Evolutionary conservation across 1,140 invertebrate genomes (phyloP), one percentile per base, ranked within the genome.

Genomic region (Chionoecetes opilio): DNA sequence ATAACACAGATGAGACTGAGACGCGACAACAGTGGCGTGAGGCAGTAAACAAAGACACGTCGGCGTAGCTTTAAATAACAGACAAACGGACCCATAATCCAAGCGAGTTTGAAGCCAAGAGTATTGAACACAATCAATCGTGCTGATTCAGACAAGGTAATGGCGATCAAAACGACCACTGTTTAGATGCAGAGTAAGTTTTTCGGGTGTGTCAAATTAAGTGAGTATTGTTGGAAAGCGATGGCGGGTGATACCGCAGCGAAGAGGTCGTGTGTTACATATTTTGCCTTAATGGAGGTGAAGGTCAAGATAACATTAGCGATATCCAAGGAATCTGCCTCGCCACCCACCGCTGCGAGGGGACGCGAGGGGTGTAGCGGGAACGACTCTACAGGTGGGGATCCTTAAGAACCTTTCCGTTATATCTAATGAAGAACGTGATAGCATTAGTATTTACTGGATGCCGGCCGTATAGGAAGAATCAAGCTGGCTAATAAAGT

Each of bases 381-480:
- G 21, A 75, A 75, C 63, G n/a, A 21, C 63, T 75, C 63, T 75
- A 17, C 63, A 2, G 21, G 63, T n/a, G n/a, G n/a, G 63, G 63
- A 17, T 75, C 6, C 63, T n/a, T 75, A 75, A 75, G n/a, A 75
- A n/a, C 63, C 63, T 75, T 75, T 75, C 21, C 63, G 63, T 75
- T 17, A 75, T n/a, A 75, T 75, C n/a, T 75, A 75, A 75, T 75
- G 63, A 75, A 75, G 63, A 75, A 75, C n/a, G 63, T n/a, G 63
- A 75, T 75, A 75, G 26, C 63, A 75, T 75, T 26, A 75, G 63
- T 75, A 75, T 75, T 75, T 75, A 75, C 63, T 75, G 63, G 63
- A 75, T 75, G 63, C 63, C 63, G 8, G 63, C 21, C 63, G 63
- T 75, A 75, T 0, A 75, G 63, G 63, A 75, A 26, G 21, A n/a